A percentile compares a stretch with the other conserved stretches of the same genome.
Conservation (phyloP, 1,140 invertebrate species). For the Neotoxoptera formosana region DNA sequence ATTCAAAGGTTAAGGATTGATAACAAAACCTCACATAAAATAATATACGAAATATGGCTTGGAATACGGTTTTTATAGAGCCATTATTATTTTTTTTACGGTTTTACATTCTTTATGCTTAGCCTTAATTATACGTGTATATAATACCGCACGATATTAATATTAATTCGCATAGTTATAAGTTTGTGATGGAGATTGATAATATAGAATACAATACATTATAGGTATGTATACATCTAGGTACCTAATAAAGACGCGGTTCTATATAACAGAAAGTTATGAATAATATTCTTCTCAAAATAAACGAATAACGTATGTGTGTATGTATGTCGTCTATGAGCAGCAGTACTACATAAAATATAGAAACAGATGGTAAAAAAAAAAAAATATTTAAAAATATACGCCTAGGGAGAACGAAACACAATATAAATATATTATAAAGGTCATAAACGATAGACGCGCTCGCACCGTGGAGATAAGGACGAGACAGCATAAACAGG, state of each 20-base stretch:
- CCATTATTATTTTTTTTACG: not conserved
- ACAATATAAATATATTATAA: constrained; percentile 23
- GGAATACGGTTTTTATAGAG: not conserved
- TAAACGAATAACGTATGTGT: not conserved
- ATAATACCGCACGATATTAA: not conserved
- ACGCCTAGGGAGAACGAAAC: not conserved
- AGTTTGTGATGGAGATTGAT: not conserved
- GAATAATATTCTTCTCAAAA: not conserved
- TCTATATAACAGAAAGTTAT: not conserved
- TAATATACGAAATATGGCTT: not conserved
- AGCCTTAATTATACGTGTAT: not conserved
- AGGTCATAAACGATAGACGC: not conserved
- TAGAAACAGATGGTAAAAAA: not conserved
- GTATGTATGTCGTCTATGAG: too few relatives aligned
- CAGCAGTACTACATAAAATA: not conserved
- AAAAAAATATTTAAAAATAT: not conserved
- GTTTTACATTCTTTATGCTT: constrained; percentile 7
- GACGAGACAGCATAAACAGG: not conserved
- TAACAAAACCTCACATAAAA: constrained; percentile 4
- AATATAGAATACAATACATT: not conserved
- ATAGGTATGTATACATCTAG: not conserved
- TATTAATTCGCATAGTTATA: not conserved
- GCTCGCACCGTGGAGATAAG: not conserved
- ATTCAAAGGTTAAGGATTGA: constrained; percentile 9
- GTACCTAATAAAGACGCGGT: not conserved